Evolutionary conservation across 2,113 vertebrate species (phyloP).

Genomic region (Phalacrocorax aristotelis): DNA sequence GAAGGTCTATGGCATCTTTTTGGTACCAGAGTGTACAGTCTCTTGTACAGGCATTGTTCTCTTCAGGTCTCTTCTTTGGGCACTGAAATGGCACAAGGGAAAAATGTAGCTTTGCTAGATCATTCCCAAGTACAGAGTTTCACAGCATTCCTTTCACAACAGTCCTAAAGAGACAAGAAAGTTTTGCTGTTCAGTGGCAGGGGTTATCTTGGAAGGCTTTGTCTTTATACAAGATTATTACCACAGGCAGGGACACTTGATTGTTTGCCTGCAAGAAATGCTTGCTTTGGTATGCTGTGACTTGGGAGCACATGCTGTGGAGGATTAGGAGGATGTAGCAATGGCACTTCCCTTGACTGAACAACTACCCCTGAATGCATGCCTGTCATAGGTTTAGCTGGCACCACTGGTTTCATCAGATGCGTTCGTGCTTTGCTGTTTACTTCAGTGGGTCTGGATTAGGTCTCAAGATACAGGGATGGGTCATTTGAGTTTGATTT

Average conservation of each 20-base stretch:
- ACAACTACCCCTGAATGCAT: not conserved
- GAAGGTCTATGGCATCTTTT: not conserved
- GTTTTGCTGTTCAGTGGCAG: not conserved
- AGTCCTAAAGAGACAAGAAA: not conserved
- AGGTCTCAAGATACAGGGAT: not conserved
- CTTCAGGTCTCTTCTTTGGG: accelerated
- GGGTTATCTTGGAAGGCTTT: not conserved
- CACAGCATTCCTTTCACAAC: not conserved
- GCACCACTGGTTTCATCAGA: not conserved
- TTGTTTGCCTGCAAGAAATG: not conserved
- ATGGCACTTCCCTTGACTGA: not conserved
- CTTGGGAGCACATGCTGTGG: not conserved
- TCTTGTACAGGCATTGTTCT: not conserved
- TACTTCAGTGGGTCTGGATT: not conserved
- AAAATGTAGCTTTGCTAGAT: not conserved
- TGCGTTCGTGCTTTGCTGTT: accelerated
- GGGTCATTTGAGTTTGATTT: not conserved
- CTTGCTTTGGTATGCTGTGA: not conserved
- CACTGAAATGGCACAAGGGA: not conserved
- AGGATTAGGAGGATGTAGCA: not conserved
- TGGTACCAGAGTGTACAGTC: not conserved
- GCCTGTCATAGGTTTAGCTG: not conserved
- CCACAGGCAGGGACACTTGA: not conserved
- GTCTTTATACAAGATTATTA: not conserved
- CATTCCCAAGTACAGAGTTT: not conserved